Evolutionary conservation across 1,140 invertebrate genomes (phyloP).

Genomic region (Tetraneura akinire): DNA sequence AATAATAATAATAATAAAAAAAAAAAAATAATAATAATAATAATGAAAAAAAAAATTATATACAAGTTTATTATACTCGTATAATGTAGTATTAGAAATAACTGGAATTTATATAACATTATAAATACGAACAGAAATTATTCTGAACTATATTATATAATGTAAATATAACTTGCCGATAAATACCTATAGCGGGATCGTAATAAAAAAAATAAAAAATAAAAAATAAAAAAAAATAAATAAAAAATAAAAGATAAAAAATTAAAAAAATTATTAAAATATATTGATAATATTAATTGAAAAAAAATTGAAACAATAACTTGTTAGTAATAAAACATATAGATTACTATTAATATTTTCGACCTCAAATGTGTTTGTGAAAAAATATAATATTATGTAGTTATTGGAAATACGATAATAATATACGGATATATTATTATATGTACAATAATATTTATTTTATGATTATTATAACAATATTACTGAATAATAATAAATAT

Average conservation of each 20-base stretch:
- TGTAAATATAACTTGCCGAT: not conserved
- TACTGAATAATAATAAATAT: not conserved
- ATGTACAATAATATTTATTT: too few relatives aligned
- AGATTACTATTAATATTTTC: slow-evolving; percentile 40
- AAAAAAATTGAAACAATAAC: too few relatives aligned
- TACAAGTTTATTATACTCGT: too few relatives aligned
- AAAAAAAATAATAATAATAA: too few relatives aligned
- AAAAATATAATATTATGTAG: slow-evolving; percentile 25
- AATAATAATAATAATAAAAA: too few relatives aligned
- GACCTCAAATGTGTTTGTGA: slow-evolving; percentile 48
- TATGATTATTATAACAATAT: too few relatives aligned
- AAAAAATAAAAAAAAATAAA: slow-evolving; percentile 19
- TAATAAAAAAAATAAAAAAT: not conserved
- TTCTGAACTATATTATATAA: not conserved
- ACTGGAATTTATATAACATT: too few relatives aligned
- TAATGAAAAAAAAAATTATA: too few relatives aligned
- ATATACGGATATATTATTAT: too few relatives aligned
- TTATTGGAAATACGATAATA: too few relatives aligned
- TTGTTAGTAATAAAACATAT: slow-evolving; percentile 17
- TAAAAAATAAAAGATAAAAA: not conserved
- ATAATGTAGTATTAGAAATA: too few relatives aligned
- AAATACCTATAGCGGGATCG: not conserved
- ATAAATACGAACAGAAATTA: not conserved
- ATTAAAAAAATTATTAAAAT: slow-evolving; percentile 2
- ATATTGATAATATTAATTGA: too few relatives aligned